phyloP scores from a whole-genome alignment of 30 jellyfish, hydroid and myxozoan species.

The Mastigias papua region DNA sequence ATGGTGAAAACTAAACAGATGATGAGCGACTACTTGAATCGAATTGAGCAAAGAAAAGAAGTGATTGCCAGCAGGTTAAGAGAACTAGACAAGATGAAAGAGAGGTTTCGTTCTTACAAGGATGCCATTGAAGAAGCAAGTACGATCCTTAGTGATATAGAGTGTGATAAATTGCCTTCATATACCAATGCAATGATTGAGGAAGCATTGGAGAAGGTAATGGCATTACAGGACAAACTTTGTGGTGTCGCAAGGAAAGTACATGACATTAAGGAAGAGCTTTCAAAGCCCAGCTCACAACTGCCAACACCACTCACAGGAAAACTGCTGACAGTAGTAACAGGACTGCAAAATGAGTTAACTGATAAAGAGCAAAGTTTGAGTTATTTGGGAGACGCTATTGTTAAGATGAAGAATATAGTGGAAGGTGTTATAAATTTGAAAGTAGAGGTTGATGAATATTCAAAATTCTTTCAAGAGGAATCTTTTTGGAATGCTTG shows the following conservation, averaged over 20 bases:
- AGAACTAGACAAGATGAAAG: background rate
- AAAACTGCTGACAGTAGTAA: background rate
- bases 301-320: background rate
- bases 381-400: background rate
- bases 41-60: background rate
- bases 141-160: background rate
- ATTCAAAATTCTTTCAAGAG: background rate
- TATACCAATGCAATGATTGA: background rate
- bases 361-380: background rate
- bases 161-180: background rate
- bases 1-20: background rate
- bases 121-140: background rate
- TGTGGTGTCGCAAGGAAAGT: background rate
- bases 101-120: background rate
- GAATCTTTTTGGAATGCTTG: constrained; percentile 8
- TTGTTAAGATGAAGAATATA: background rate
- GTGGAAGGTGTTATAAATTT: background rate
- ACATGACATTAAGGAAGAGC: background rate
- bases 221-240: background rate
- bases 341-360: background rate
- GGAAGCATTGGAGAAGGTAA: background rate
- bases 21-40: background rate
- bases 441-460: background rate
- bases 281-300: background rate
- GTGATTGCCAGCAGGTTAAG: background rate